Conservation (phyloP, 2,113 vertebrate genomes). For the Eulemur rufifrons region DNA sequence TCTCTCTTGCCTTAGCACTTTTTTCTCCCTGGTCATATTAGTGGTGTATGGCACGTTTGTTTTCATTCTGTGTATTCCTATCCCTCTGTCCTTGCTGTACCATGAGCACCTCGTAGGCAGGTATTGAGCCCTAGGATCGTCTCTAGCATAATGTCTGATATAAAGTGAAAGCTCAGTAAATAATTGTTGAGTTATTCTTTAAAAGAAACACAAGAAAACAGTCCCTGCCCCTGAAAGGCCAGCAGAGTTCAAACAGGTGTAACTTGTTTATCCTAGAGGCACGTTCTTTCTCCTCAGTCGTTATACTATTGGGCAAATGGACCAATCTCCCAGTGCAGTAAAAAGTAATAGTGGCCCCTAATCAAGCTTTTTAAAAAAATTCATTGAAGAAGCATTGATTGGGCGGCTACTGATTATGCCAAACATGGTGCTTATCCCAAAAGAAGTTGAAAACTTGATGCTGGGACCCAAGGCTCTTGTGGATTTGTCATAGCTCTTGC, state of each 20-base stretch:
- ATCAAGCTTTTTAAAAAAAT: background rate
- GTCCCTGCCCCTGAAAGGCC: background rate
- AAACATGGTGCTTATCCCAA: background rate
- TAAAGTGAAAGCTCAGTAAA: background rate
- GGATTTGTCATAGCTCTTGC: background rate
- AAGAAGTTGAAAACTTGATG: background rate
- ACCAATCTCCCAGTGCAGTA: background rate
- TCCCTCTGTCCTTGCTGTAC: background rate
- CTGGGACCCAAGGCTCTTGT: background rate
- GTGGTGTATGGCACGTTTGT: background rate
- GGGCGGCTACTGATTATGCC: background rate
- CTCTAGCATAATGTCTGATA: background rate
- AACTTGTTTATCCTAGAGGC: background rate
- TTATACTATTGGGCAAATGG: background rate
- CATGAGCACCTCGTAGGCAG: background rate
- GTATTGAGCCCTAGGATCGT: background rate
- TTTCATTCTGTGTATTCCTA: background rate
- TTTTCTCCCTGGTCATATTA: background rate
- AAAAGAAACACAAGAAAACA: background rate
- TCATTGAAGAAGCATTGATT: background rate
- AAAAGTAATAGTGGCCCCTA: background rate
- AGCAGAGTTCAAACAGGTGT: background rate
- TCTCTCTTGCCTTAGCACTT: background rate
- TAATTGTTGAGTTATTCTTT: conserved; percentile 14
- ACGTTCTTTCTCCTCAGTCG: background rate